Evolutionary conservation across 2,113 vertebrate species (phyloP), one percentile per base, ranked within the genome.

Genomic region (Petromus typicus): DNA sequence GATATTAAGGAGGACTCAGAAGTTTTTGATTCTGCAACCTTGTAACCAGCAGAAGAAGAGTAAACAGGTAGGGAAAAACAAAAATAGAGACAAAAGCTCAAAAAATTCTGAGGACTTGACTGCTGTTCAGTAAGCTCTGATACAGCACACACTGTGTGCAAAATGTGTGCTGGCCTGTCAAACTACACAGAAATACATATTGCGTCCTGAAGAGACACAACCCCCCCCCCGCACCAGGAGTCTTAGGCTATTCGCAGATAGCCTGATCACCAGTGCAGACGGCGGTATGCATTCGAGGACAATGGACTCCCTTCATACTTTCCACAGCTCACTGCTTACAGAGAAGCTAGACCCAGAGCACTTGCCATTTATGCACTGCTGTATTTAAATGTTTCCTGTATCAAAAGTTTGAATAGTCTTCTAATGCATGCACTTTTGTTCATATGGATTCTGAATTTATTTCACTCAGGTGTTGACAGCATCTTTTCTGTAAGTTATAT

Each of bases 201-300:
- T 3, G 18, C 3, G n/a, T 1, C 3, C 71, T 0, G 0, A 32
- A 2, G 10, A 86, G 18, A 67, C 2, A 7, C 5, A 0, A 91
- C 37, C 27, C 16, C 11, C 23, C 34, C 16, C 9, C 3, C 1
- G 32, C 18, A 25, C 34, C 43, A 14, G 37, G 2, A 18, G 8
- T 1, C 17, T 3, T 10, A 2, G 1, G 1, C 10, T 6, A 16
- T 27, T 54, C n/a, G 6, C 0, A 0, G 3, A 22, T 22, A 4
- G 0, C n/a, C 2, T 63, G 13, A n/a, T 17, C 23, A 20, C 34
- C n/a, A 7, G 13, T 11, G 17, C 11, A 54, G 32, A 40, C 5
- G 4, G 43, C 63, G 14, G 30, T 25, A 4, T 2, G 25, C 0
- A 11, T 27, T 25, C 40, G 27, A 34, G 34, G 56, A 59, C 25